Conservation (phyloP, 2,113 vertebrate species). For the Lagenorhynchus albirostris region DNA sequence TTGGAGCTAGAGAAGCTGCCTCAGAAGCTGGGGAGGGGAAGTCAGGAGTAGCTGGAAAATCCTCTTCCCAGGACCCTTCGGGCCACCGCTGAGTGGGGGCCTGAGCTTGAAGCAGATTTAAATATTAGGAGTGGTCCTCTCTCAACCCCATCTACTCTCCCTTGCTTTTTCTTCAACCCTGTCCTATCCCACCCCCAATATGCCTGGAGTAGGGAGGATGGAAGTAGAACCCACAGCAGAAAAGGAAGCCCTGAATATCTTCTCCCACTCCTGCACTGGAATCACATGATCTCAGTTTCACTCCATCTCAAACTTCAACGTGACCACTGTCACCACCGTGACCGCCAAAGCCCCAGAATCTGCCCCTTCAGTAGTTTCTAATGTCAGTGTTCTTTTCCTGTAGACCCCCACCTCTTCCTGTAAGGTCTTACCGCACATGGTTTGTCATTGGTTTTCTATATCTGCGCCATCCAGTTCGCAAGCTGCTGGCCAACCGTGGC, state of each 20-base stretch:
- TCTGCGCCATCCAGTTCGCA: neutral
- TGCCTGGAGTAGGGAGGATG: neutral
- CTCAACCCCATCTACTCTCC: no score
- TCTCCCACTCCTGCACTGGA: neutral
- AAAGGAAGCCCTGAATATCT: neutral
- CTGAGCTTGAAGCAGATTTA: neutral
- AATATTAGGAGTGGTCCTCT: neutral
- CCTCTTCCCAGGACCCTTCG: neutral
- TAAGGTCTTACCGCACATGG: neutral
- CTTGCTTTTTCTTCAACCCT: neutral
- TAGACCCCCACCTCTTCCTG: neutral
- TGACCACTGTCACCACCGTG: neutral
- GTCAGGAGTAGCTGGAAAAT: neutral
- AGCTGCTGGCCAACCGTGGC: neutral
- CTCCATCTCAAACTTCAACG: neutral
- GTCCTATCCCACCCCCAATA: neutral
- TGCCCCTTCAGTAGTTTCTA: neutral
- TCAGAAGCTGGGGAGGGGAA: neutral
- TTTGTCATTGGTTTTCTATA: neutral
- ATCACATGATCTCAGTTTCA: neutral
- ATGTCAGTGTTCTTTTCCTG: neutral
- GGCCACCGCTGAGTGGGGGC: neutral
- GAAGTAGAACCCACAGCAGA: neutral
- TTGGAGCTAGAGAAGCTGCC: constrained; percentile 43
- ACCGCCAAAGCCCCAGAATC: neutral